Conservation (phyloP, 2,888 invertebrate species). For the Venusia cambrica region DNA sequence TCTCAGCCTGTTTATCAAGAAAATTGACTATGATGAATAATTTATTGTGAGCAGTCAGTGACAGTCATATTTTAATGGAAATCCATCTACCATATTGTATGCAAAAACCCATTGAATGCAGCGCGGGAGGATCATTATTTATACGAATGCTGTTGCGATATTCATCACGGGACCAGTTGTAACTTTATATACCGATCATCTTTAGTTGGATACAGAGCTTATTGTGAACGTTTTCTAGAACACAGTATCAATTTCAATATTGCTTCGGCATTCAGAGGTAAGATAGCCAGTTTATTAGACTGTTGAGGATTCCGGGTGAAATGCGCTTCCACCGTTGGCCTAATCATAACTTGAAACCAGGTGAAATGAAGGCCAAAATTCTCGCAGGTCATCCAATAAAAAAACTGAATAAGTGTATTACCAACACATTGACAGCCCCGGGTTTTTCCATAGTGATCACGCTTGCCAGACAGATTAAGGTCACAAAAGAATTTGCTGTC, state of each 20-base stretch:
- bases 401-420: too few species aligned
- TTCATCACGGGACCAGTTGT: constrained; percentile 69
- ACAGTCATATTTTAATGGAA: constrained; percentile 80
- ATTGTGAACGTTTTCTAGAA: constrained; percentile 43
- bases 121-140: constrained; percentile 79
- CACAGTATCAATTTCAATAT: constrained; percentile 61
- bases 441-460: too few species aligned
- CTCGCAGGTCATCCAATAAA: too few species aligned
- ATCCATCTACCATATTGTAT: constrained; percentile 80
- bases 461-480: too few species aligned
- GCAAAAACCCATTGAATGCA: constrained; percentile 80
- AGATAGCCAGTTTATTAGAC: too few species aligned
- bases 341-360: too few species aligned
- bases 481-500: too few species aligned
- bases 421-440: too few species aligned
- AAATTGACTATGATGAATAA: constrained; percentile 79
- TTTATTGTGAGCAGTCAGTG: constrained; percentile 76
- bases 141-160: constrained; percentile 75
- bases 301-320: too few species aligned
- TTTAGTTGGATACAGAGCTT: constrained; percentile 41
- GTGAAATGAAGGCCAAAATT: too few species aligned
- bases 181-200: constrained; percentile 80
- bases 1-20: constrained; percentile 63
- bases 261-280: too few species aligned
- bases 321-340: too few species aligned